A percentile compares a stretch with the other conserved stretches of the same genome.
These are phyloP conservation scores for Gnathochromis pfefferi DNA, from an alignment of 2,113 vertebrate species.

Conservation along the genomic window DNA sequence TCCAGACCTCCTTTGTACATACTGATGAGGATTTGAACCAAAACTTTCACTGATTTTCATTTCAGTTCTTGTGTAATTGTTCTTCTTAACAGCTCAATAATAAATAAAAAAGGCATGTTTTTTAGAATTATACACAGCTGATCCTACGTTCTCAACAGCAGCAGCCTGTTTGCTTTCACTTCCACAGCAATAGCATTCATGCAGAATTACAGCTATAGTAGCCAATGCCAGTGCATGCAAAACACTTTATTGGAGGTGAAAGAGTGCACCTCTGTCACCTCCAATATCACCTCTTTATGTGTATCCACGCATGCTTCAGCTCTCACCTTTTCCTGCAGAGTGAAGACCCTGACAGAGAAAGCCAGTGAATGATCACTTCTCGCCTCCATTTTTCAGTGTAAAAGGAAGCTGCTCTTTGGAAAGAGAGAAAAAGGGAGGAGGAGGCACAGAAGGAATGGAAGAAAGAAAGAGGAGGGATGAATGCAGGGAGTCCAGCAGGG, in stretches of 20 bases:
- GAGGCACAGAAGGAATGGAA: neutral
- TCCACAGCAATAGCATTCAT: neutral
- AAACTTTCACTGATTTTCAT: neutral
- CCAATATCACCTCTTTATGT: neutral
- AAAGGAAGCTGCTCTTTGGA: neutral
- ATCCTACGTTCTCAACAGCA: neutral
- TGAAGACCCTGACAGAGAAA: conserved; percentile 39
- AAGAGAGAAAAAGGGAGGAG: neutral
- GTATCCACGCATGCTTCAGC: neutral
- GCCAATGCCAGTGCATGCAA: neutral
- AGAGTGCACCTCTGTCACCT: neutral
- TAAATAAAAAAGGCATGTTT: neutral
- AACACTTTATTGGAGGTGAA: neutral
- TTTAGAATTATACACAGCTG: neutral
- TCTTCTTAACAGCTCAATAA: neutral
- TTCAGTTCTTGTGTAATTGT: neutral
- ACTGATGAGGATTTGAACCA: neutral
- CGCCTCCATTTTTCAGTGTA: conserved; percentile 26
- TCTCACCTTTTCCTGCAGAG: conserved; percentile 16
- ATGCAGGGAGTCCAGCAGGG: neutral
- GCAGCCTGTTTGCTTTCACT: neutral
- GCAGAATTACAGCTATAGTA: neutral
- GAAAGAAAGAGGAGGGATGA: neutral
- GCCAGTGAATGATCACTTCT: neutral
- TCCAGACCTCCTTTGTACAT: neutral